Conservation (phyloP, 2,113 vertebrate genomes). For the Chrysochloris asiatica region DNA sequence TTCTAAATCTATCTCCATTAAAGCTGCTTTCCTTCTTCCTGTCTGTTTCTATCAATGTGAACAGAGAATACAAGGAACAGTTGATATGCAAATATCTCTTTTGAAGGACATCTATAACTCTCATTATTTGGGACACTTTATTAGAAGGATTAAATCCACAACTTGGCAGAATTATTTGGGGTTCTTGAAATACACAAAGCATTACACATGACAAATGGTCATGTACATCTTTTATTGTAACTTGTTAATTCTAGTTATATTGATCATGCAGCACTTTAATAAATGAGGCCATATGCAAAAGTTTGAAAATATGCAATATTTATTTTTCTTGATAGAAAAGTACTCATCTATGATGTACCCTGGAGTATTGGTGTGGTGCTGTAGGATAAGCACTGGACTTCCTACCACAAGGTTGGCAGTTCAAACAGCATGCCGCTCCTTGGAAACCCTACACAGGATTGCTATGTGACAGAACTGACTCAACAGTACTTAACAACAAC, state of each 20-base stretch:
- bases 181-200: not conserved
- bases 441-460: too few relatives aligned
- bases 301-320: not conserved
- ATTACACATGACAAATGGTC: not conserved
- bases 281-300: not conserved
- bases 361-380: too few relatives aligned
- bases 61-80: not conserved
- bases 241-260: not conserved
- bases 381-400: too few relatives aligned
- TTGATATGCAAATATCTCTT: not conserved
- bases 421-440: too few relatives aligned
- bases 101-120: not conserved
- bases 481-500: too few relatives aligned
- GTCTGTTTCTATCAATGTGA: not conserved
- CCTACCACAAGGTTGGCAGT: too few relatives aligned
- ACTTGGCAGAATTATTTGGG: not conserved
- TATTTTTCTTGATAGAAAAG: not conserved
- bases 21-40: not conserved
- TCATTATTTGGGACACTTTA: not conserved
- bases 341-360: too few relatives aligned
- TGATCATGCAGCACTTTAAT: not conserved
- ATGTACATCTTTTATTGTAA: not conserved
- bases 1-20: not conserved
- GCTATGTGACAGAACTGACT: too few relatives aligned
- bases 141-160: not conserved